phyloP scores from a whole-genome alignment of 2,888 invertebrate species.

The Caenorhabditis imperialis region DNA sequence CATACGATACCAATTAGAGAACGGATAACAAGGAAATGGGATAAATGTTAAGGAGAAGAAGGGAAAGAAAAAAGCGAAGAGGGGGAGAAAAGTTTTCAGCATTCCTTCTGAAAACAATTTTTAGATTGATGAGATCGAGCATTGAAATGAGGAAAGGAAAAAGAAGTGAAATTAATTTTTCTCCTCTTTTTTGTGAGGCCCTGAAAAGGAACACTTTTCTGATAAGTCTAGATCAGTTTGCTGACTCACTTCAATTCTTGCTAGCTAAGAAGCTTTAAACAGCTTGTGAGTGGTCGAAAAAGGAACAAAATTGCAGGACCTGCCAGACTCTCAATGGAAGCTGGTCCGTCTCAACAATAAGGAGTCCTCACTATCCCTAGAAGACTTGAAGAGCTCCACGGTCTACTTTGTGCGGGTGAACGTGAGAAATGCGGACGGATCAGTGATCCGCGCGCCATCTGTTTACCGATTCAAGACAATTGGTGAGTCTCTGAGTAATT shows the following conservation, averaged over 20 bases:
- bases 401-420: conserved; percentile 74
- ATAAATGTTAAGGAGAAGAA: no score
- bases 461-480: conserved; percentile 76
- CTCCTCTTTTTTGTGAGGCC: conserved; percentile 13
- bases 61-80: conserved; percentile 2
- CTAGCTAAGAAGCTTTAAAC: neutral
- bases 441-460: conserved; percentile 68
- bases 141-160: conserved; percentile 13
- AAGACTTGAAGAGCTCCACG: conserved; percentile 70
- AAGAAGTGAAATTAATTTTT: conserved; percentile 29
- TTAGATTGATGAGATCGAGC: conserved; percentile 50
- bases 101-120: conserved; percentile 26
- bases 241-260: neutral
- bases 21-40: conserved; percentile 74
- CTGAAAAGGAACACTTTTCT: neutral
- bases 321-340: conserved; percentile 68
- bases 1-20: conserved; percentile 75
- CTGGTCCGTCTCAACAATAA: conserved; percentile 62
- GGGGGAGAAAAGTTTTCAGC: conserved; percentile 21
- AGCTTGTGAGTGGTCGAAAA: no score
- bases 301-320: conserved; percentile 38
- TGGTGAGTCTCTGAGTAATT: no score
- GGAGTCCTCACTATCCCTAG: conserved; percentile 66
- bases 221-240: neutral
- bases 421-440: conserved; percentile 70